phyloP scores from a whole-genome alignment of 2,113 vertebrate species.

The Calypte anna region DNA sequence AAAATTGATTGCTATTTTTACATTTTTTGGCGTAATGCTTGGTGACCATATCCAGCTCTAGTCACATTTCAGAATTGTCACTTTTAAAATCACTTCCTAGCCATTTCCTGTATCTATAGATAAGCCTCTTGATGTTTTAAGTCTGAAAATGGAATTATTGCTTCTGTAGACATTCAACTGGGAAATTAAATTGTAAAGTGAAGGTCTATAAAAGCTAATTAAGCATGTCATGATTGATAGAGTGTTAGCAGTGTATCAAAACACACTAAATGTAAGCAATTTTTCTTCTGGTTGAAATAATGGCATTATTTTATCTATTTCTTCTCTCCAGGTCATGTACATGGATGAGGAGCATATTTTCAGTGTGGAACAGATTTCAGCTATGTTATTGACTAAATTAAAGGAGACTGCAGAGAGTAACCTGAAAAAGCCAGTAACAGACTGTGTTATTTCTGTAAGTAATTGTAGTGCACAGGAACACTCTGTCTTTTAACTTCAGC shows the following conservation, averaged over 20 bases:
- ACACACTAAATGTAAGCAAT: not conserved
- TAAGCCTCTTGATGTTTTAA: not conserved
- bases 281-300: not conserved
- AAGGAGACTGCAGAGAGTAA: conserved; percentile 84
- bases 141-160: not conserved
- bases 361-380: conserved; percentile 83
- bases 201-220: not conserved
- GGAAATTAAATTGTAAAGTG: not conserved
- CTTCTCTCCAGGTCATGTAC: conserved; percentile 79
- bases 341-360: conserved; percentile 83
- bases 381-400: conserved; percentile 85
- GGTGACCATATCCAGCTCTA: not conserved
- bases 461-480: conserved; percentile 6
- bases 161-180: not conserved
- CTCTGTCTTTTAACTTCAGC: not conserved
- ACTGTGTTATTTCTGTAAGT: conserved; percentile 89
- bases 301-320: not conserved
- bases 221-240: not conserved
- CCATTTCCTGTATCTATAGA: not conserved
- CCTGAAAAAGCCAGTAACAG: conserved; percentile 84
- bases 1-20: not conserved
- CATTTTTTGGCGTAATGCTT: not conserved
- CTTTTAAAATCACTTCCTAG: not conserved
- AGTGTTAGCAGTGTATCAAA: not conserved
- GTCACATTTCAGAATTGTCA: not conserved